Base-by-base conservation (phyloP, 2,113 vertebrate genomes). In the Cricetomys ansorgei region DNA sequence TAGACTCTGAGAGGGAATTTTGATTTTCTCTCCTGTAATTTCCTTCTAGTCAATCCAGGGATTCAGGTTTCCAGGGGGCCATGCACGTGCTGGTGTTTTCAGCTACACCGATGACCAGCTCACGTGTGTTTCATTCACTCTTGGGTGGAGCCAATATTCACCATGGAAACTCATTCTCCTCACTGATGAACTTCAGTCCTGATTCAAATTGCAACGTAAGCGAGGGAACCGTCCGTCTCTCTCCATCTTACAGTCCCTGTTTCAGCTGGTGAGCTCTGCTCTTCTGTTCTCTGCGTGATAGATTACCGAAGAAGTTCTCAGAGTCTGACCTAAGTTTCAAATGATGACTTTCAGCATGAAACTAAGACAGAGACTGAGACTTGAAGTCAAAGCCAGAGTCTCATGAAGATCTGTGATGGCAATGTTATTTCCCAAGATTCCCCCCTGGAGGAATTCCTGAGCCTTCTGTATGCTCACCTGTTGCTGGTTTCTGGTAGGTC, bases 11-110 rank as follows among this genome's bases (percentile, higher is more conserved):
- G 1, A 3, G n/a, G 29, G 53, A 76, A 75, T 94, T 95, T 96
- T 62, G 19, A 53, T 79, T 87, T 75, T 53, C 59, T 67, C 34
- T 16, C 12, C 1, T 29, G 19, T 48, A 93, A 64, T 53, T 80
- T 84, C 76, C 31, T 34, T 80, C 80, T 23, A 45, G 7, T 85
- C 48, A 34, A 48, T 70, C 40, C 34, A 57, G 11, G 27, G 17
- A 4, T 55, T 70, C 37, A 34, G 7, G 40, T 73, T 73, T 90
- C 80, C 11, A 45, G 9, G 64, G 76, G 80, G 59, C 10, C 15
- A 67, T 25, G 53, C 3, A 19, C 6, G 1, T 1, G 16, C 0
- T 0, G 3, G 5, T 55, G 19, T 37, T 59, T 37, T 65, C 11
- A n/a, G 0, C 5, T 25, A 4, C 25, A 57, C 11, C 27, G 55